These are phyloP conservation scores for Exocentrus adspersus DNA, from an alignment of 2,888 invertebrate genomes.

Conservation along the genomic window DNA sequence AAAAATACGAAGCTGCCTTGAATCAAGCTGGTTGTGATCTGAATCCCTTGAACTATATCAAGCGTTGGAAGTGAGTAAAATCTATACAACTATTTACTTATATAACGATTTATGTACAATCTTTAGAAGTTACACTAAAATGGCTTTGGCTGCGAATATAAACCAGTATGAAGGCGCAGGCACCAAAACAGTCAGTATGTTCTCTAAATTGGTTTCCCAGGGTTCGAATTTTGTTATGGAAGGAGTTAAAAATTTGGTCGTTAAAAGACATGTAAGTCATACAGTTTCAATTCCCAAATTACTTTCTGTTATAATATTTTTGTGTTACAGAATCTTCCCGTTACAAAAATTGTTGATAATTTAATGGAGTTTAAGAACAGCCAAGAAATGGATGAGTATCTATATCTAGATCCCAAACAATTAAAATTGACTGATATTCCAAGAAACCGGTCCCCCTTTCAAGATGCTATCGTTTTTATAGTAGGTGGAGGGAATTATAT, in stretches of 20 bases:
- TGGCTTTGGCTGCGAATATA: conserved; percentile 69
- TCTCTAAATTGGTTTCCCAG: conserved; percentile 95
- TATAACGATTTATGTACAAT: no score
- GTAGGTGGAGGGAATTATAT: conserved; percentile 98
- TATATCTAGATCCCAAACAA: conserved; percentile 96
- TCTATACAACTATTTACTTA: no score
- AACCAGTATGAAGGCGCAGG: conserved; percentile 92
- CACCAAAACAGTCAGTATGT: conserved; percentile 97
- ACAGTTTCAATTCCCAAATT: conserved; percentile 10
- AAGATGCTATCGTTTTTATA: conserved; percentile 89
- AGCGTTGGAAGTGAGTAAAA: conserved; percentile 85
- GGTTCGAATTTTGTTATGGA: conserved; percentile 99
- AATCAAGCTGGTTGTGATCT: conserved; percentile 86
- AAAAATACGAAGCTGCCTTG: conserved; percentile 83
- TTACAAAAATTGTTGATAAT: conserved; percentile 91
- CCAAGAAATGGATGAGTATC: conserved; percentile 85
- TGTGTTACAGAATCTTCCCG: conserved; percentile 84
- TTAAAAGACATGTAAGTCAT: conserved; percentile 91
- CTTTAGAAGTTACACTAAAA: conserved; percentile 79
- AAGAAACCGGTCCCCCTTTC: conserved; percentile 77
- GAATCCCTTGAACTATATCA: conserved; percentile 86
- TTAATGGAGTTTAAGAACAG: conserved; percentile 84
- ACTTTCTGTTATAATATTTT: background rate
- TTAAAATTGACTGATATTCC: conserved; percentile 77
- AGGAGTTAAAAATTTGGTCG: conserved; percentile 98